Evolutionary conservation across 2,888 invertebrate genomes (phyloP).

Genomic region (Scaptomyza cyrtandrae): DNA sequence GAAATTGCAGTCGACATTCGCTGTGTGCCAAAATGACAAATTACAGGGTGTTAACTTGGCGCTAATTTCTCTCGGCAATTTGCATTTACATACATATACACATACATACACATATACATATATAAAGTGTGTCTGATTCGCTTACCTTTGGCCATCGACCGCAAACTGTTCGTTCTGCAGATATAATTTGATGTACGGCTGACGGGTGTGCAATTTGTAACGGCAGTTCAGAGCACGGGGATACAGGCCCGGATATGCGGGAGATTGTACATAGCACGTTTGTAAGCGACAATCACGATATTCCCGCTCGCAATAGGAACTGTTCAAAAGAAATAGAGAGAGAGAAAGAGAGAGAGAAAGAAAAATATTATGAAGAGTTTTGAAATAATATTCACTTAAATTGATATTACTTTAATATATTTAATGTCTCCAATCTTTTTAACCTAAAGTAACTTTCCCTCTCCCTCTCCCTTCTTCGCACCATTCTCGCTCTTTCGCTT

Average conservation of each 20-base stretch:
- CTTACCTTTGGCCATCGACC: conserved; percentile 92
- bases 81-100: conserved; percentile 46
- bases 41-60: conserved; percentile 81
- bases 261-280: conserved; percentile 97
- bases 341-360: too few relatives aligned
- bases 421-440: conserved; percentile 55
- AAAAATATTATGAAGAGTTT: conserved; percentile 1
- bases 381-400: conserved; percentile 63
- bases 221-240: conserved; percentile 95
- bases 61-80: conserved; percentile 71
- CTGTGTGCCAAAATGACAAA: conserved; percentile 83
- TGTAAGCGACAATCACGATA: conserved; percentile 95
- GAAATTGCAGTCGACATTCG: conserved; percentile 51
- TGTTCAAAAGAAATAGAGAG: conserved; percentile 81
- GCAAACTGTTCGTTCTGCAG: conserved; percentile 97
- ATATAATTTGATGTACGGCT: conserved; percentile 95
- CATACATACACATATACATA: conserved; percentile 3
- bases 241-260: conserved; percentile 96
- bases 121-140: neutral
- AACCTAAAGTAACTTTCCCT: conserved; percentile 2
- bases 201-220: conserved; percentile 94
- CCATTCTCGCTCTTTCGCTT: conserved; percentile 3
- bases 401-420: conserved; percentile 85
- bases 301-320: conserved; percentile 94
- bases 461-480: neutral